Base-by-base conservation (phyloP, 2,888 invertebrate genomes). In the Latheticus oryzae region DNA sequence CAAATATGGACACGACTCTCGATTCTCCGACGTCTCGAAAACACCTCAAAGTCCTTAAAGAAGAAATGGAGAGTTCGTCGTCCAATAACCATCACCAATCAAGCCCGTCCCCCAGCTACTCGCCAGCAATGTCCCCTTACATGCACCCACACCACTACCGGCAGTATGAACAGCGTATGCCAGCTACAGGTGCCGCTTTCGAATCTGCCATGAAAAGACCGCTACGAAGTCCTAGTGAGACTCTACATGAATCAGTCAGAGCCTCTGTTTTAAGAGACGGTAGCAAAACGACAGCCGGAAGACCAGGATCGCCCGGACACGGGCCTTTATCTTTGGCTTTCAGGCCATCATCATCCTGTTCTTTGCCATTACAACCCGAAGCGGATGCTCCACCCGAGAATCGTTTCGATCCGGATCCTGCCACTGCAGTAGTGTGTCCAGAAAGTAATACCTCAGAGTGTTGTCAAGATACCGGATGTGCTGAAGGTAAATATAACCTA, bases 191-290 rank as follows among this genome's bases (percentile, higher is more conserved):
- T 32, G 55, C 79, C 75, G 67, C 79, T 73, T 68, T 63, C 63
- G 71, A 70, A 32, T 62, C 62, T 35, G 38, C 66, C 15, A 72
- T 83, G 77, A 89, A 84, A 73, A 79, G 84, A 65, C 80, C 81
- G 62, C 78, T 83, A 68, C 82, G 83, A 68, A 80, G 84, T 77
- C 77, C 85, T 17, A 79, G 73, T 65, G 81, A 86, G 76, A 83
- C 80, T 75, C 84, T 87, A 24, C 82, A 87, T 68, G 87, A 88
- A 67, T 81, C 84, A 12, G 78, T 73, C 19, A 81, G 88, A 64
- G 87, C 87, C 33, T 87, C 87, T 60, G 89, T 89, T 9, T 74
- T 89, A 66, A 80, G 88, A 54, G 88, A 88, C 71, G 85, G 85
- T 23, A 80, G 73, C 56, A 75, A 87, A 79, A 85, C 71, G 7